phyloP scores from a whole-genome alignment of 2,113 vertebrate species.

The Platycercus adscitus region DNA sequence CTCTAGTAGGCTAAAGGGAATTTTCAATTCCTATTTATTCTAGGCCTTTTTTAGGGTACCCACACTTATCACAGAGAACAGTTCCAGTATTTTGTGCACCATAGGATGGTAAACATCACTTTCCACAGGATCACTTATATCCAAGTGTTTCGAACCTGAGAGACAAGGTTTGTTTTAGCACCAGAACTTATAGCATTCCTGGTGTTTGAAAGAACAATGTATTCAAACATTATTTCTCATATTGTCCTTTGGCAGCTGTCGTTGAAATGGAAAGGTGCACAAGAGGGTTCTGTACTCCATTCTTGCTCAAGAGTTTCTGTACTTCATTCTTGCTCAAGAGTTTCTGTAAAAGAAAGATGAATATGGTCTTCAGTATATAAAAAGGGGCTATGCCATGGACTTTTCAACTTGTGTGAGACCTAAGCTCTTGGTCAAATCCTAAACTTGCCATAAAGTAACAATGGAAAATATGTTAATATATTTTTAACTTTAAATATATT shows the following conservation, averaged over 20 bases:
- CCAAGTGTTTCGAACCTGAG: not conserved
- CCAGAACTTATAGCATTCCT: not conserved
- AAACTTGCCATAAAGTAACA: not conserved
- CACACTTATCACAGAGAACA: not conserved
- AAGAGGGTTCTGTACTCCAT: not conserved
- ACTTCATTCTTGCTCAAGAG: not conserved
- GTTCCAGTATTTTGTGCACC: not conserved
- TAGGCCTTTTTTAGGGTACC: slow-evolving; percentile 25
- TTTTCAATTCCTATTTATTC: slow-evolving; percentile 21
- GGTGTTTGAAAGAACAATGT: not conserved
- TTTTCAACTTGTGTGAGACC: not conserved
- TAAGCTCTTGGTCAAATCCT: not conserved
- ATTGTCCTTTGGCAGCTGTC: not conserved
- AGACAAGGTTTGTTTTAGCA: not conserved
- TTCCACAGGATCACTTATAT: not conserved
- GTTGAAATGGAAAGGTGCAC: not conserved
- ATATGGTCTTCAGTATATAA: not conserved
- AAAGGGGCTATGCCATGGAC: not conserved
- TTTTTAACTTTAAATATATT: not conserved
- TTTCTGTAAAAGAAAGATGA: not conserved
- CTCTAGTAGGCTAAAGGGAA: slow-evolving; percentile 18
- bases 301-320: not conserved
- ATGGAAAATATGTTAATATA: not conserved
- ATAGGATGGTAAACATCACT: not conserved
- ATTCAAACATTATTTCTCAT: not conserved